Evolutionary conservation across 2,888 invertebrate species (phyloP).

Genomic region (Pediacus dermestoides): DNA sequence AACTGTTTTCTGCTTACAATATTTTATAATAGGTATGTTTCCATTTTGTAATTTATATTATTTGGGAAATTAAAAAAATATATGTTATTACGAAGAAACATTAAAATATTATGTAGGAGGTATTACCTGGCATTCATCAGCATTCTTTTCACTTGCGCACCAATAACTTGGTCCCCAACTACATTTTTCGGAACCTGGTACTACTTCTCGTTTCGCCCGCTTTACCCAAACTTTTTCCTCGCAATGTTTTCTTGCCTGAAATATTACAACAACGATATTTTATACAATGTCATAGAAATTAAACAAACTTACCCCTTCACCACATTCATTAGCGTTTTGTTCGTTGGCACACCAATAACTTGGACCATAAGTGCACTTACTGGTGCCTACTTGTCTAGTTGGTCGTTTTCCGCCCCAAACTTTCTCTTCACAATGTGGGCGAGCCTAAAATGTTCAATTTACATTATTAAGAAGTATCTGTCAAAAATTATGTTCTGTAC

Average conservation of each 20-base stretch:
- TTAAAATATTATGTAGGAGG: constrained; percentile 15
- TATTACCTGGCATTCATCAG: constrained; percentile 46
- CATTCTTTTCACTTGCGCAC: constrained; percentile 57
- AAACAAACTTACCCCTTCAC: constrained; percentile 6
- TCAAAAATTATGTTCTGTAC: too few species aligned
- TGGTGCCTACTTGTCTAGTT: constrained; percentile 46
- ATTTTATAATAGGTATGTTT: too few species aligned
- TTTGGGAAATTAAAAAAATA: too few species aligned
- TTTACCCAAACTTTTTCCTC: constrained; percentile 18
- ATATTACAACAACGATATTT: too few species aligned
- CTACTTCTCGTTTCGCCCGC: constrained; percentile 6
- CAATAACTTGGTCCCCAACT: constrained; percentile 74
- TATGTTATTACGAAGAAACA: too few species aligned
- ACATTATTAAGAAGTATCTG: too few species aligned
- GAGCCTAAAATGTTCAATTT: too few species aligned
- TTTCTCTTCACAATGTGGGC: constrained; percentile 2
- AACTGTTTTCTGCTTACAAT: too few species aligned
- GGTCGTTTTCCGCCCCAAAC: not conserved
- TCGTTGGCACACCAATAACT: constrained; percentile 68
- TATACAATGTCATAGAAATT: too few species aligned
- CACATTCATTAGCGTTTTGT: constrained; percentile 50
- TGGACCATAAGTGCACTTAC: constrained; percentile 72
- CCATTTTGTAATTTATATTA: too few species aligned
- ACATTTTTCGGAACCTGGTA: constrained; percentile 49
- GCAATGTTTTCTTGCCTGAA: constrained; percentile 39